phyloP scores from a whole-genome alignment of 2,888 invertebrate species.

The Abrostola tripartita region DNA sequence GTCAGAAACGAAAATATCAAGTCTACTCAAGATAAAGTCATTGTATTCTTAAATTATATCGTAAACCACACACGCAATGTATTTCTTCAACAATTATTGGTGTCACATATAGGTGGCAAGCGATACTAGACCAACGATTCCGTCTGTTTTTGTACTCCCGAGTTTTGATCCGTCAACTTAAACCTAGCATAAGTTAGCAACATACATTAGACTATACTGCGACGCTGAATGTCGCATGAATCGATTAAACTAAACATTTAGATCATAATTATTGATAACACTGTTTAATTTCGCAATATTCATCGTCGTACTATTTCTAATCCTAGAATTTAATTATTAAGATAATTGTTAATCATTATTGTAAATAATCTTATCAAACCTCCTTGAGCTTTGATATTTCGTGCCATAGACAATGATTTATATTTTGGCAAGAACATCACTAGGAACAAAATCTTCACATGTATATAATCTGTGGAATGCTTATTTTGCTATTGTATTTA shows the following conservation, averaged over 20 bases:
- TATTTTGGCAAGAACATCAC: constrained; percentile 63
- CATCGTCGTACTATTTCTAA: constrained; percentile 48
- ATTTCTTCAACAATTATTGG: constrained; percentile 2
- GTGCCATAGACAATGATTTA: constrained; percentile 79
- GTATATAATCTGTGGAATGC: constrained; percentile 67
- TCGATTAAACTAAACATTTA: background rate
- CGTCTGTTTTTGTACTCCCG: constrained; percentile 77
- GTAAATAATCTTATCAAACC: constrained; percentile 78
- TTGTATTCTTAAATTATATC: no score
- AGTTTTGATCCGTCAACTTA: constrained; percentile 61
- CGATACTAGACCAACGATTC: constrained; percentile 59
- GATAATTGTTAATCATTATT: constrained; percentile 61
- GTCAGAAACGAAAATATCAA: background rate
- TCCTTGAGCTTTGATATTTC: constrained; percentile 74
- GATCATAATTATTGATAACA: background rate
- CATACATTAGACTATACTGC: constrained; percentile 20
- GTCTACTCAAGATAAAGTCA: no score
- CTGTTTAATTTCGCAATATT: constrained; percentile 9
- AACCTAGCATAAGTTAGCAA: constrained; percentile 39
- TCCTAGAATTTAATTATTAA: constrained; percentile 42
- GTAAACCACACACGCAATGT: no score
- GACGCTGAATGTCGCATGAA: constrained; percentile 16
- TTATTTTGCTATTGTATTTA: constrained; percentile 79
- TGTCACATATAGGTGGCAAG: constrained; percentile 22
- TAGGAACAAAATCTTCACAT: constrained; percentile 63